A percentile compares a stretch with the other conserved stretches of the same genome.
These are phyloP conservation scores for Hydrotaea diabolus DNA, from an alignment of 2,888 invertebrate species.

Conservation along the genomic window DNA sequence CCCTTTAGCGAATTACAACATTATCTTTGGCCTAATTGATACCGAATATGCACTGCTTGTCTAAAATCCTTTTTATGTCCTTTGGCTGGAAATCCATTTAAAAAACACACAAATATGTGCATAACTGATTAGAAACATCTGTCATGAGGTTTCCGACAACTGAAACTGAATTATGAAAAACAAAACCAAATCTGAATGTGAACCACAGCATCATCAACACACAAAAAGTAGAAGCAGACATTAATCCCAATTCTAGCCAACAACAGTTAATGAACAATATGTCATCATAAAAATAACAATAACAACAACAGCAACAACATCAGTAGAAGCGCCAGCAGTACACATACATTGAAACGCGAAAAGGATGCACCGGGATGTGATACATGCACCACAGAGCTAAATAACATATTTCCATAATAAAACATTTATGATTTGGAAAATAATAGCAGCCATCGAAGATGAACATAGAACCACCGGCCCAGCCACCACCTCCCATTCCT, in stretches of 20 bases:
- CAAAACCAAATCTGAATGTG: slow-evolving; percentile 26
- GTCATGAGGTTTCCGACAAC: slow-evolving; percentile 56
- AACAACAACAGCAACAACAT: too few relatives aligned
- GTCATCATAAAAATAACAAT: slow-evolving; percentile 47
- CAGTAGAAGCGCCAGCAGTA: too few relatives aligned
- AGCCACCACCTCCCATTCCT: neutral
- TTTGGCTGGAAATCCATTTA: slow-evolving; percentile 6
- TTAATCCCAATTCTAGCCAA: slow-evolving; percentile 45
- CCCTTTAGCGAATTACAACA: slow-evolving; percentile 23
- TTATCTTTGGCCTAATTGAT: slow-evolving; percentile 35
- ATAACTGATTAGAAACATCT: slow-evolving; percentile 65
- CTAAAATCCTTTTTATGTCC: neutral
- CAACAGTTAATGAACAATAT: slow-evolving; percentile 63
- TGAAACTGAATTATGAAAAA: slow-evolving; percentile 30
- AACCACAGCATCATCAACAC: slow-evolving; percentile 31
- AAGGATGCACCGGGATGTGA: neutral
- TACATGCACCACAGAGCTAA: slow-evolving; percentile 2
- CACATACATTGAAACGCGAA: slow-evolving; percentile 26
- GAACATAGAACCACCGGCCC: slow-evolving; percentile 29
- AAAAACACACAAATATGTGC: slow-evolving; percentile 36
- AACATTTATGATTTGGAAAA: slow-evolving; percentile 64
- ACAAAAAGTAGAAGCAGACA: slow-evolving; percentile 55
- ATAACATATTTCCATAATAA: slow-evolving; percentile 62
- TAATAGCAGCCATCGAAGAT: slow-evolving; percentile 35
- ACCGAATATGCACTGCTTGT: neutral